Base-by-base conservation (phyloP, 2,113 vertebrate species). In the Scopus umbretta region DNA sequence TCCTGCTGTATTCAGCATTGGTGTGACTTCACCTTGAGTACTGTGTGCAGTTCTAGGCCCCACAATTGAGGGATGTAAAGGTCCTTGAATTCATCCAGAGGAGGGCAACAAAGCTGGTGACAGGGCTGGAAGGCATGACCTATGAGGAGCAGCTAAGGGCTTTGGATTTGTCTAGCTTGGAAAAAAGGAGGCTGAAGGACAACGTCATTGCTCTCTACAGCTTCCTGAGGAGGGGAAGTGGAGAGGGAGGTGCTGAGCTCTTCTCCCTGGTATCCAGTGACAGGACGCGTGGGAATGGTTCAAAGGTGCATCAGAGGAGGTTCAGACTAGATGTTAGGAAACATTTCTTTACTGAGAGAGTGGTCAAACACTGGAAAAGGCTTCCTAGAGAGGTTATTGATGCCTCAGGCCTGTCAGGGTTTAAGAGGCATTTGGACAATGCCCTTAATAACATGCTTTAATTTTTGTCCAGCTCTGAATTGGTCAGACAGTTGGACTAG, bases 201-300 rank as follows among this genome's bases (percentile, higher is more conserved):
- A 0, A 73, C 5, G 4, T 36, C 26, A 16, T 63, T 12, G 21
- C 11, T 56, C 23, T 49, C 42, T 72, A 19, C 32, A 36, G 36
- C 11, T 55, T 80, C 20, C 23, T 59, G 55, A 65, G 20, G 14
- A 59, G 34, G 2, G 7, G 12, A 63, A 6, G 5, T 6, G 14
- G 15, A 53, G 32, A 65, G 8, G 8, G 45, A 53, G 7, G 20
- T 43, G 20, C 11, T 86, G 53, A 42, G 1, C 20, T 50, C 15
- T 52, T 86, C 32, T 56, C 7, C 2, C 49, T 68, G 1, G 2
- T 1, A 30, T 42, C 22, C 42, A 34, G 5, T 58, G 16, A 11
- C 10, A 73, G 10, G 19, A 38, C 3, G 12, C 1, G 0, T 19
- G 1, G 9, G 11, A 59, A 58, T 4, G 5, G 7, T 12, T 55